A percentile compares a stretch with the other conserved stretches of the same genome.
Conservation (phyloP, 1,140 invertebrate species). For the Nephila pilipes region DNA sequence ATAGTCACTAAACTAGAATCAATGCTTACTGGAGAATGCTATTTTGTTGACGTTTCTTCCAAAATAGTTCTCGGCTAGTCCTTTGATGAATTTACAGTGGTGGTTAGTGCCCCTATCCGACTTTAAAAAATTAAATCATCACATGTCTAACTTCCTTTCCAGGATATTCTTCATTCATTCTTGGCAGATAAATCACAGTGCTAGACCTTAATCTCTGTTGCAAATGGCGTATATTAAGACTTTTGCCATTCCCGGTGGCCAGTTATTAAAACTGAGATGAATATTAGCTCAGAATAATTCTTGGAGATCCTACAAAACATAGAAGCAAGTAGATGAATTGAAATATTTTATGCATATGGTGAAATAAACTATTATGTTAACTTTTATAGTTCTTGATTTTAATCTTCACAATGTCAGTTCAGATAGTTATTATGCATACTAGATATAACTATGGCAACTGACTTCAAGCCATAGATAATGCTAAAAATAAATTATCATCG, state of each 20-base stretch:
- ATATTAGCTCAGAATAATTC: constrained; percentile 84
- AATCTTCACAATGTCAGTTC: too few relatives aligned
- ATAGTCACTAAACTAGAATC: too few relatives aligned
- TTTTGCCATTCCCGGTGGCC: constrained; percentile 93
- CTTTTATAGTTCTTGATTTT: too few relatives aligned
- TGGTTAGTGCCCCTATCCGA: constrained; percentile 85
- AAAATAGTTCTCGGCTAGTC: constrained; percentile 95
- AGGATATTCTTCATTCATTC: constrained; percentile 92
- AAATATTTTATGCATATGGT: too few relatives aligned
- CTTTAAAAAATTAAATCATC: constrained; percentile 87
- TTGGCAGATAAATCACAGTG: constrained; percentile 93
- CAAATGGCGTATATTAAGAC: constrained; percentile 92
- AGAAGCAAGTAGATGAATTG: background rate
- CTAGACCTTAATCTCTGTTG: constrained; percentile 92
- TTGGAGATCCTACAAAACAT: constrained; percentile 39
- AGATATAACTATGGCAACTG: too few relatives aligned
- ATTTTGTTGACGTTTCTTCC: constrained; percentile 87
- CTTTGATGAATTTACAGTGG: constrained; percentile 96
- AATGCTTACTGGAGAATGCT: constrained; percentile 78
- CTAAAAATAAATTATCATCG: too few relatives aligned
- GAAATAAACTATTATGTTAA: too few relatives aligned
- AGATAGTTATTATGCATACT: too few relatives aligned
- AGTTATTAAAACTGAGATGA: constrained; percentile 90
- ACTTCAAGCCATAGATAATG: too few relatives aligned
- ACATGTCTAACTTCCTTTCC: constrained; percentile 98